Evolutionary conservation across 2,797 vertebrate genomes (phyloP), one percentile per base, ranked within the genome.

Genomic region (Morus bassanus): DNA sequence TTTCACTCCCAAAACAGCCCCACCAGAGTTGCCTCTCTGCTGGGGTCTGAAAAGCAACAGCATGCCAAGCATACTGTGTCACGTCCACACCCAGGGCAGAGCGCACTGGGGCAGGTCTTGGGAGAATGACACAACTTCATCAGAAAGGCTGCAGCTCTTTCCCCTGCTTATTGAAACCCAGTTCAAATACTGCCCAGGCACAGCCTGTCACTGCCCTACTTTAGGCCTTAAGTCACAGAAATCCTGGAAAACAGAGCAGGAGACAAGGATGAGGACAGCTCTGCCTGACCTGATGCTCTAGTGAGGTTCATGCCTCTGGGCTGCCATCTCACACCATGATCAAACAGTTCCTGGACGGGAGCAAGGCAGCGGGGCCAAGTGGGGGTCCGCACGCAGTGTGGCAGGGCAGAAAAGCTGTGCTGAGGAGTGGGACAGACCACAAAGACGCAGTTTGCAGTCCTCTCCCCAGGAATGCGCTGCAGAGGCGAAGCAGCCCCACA

Each of bases 21-120:
- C 79, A 73, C 23, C 2, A 2, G 67, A 76, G 51, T 5, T 25
- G 63, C 64, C 57, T 68, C 41, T 45, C 79, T 53, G 74, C 35
- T 18, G 24, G 18, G 60, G 16, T 45, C 57, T 0, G 65, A 64
- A n/a, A 31, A 73, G 63, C 39, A 48, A 22, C 39, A 31, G 5
- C 4, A 35, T 25, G 50, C 50, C 27, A 17, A 3, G 5, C 0
- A 2, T 7, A 10, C 3, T 1, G 39, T 7, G 54, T 63, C 69
- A 87, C 61, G 74, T 15, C 61, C 59, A n/a, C 35, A 37, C 14
- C 54, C 64, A 31, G 19, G 24, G 41, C 76, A 78, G 15, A 43
- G 25, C 10, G 39, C 23, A 27, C 59, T 21, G 12, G 50, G 68
- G 57, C 69, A 69, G 70, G 11, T 27, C 70, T 39, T 33, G 59